Percentiles rank a stretch among this genome's conserved stretches.
Conservation (phyloP, 2,797 vertebrate species). For the Protosalanx chinensis region DNA sequence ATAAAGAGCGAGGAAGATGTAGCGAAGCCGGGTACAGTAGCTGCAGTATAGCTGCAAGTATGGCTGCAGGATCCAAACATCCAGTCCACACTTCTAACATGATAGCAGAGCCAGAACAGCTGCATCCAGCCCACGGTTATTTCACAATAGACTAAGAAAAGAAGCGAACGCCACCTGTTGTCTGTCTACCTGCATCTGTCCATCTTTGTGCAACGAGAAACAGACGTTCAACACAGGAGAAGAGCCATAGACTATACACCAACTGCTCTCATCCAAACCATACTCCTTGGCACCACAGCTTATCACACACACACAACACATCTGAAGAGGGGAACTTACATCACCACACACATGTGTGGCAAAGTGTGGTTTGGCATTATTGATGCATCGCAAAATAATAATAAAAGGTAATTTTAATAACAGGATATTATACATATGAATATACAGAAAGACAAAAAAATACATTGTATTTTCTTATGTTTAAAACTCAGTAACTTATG, state of each 20-base stretch:
- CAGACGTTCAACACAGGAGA: neutral
- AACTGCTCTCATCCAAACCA: neutral
- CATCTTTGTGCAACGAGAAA: neutral
- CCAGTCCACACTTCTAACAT: conserved; percentile 47
- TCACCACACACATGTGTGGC: neutral
- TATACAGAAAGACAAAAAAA: too few species aligned
- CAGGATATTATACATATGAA: too few species aligned
- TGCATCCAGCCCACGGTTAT: conserved; percentile 41
- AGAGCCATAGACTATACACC: neutral
- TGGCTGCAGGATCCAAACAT: conserved; percentile 43
- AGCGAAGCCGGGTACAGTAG: neutral
- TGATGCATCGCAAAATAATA: neutral
- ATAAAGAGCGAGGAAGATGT: neutral
- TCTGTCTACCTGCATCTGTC: neutral
- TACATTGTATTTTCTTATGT: too few species aligned
- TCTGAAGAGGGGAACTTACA: neutral
- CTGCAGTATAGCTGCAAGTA: conserved; percentile 8
- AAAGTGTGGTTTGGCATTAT: too few species aligned
- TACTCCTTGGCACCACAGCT: neutral
- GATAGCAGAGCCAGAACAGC: conserved; percentile 43
- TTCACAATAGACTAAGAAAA: conserved; percentile 20
- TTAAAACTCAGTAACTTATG: too few species aligned
- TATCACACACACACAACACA: conserved; percentile 7
- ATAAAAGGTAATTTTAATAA: neutral
- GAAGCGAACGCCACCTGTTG: conserved; percentile 23